phyloP scores from a whole-genome alignment of 2,888 invertebrate genomes.

The Helicoverpa assulta region DNA sequence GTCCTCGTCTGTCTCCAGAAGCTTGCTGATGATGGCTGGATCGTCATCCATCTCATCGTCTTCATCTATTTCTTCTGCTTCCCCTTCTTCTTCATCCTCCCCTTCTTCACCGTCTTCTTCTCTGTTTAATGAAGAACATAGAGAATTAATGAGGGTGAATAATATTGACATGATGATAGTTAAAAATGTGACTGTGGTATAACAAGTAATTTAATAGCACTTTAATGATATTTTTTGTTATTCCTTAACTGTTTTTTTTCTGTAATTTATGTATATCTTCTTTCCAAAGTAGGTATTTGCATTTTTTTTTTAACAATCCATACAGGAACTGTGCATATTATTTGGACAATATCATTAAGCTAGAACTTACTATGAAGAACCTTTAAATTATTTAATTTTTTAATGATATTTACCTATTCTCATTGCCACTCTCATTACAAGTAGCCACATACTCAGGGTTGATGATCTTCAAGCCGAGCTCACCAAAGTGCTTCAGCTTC shows the following conservation, averaged over 20 bases:
- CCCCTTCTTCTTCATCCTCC: slow-evolving; percentile 66
- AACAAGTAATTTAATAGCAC: no score
- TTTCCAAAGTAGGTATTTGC: no score
- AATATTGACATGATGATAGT: no score
- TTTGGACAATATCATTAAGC: no score
- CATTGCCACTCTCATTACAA: slow-evolving; percentile 69
- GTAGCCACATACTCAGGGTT: slow-evolving; percentile 68
- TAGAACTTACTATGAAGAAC: no score
- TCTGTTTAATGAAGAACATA: slow-evolving; percentile 4
- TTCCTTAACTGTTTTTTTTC: no score
- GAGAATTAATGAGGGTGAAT: not conserved
- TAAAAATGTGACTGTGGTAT: no score
- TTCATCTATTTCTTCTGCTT: slow-evolving; percentile 62
- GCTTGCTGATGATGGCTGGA: slow-evolving; percentile 82
- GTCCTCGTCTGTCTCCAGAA: slow-evolving; percentile 81
- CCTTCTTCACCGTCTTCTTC: slow-evolving; percentile 43
- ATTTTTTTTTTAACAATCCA: no score
- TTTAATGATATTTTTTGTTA: no score
- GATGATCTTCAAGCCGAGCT: slow-evolving; percentile 87
- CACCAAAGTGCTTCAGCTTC: slow-evolving; percentile 90
- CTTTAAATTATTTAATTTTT: no score
- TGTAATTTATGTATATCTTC: no score
- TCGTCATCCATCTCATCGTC: slow-evolving; percentile 83
- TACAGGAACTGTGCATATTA: no score
- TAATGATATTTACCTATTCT: slow-evolving; percentile 55